Conservation (phyloP, 1,140 invertebrate species). For the Apocrypta bakeri region DNA sequence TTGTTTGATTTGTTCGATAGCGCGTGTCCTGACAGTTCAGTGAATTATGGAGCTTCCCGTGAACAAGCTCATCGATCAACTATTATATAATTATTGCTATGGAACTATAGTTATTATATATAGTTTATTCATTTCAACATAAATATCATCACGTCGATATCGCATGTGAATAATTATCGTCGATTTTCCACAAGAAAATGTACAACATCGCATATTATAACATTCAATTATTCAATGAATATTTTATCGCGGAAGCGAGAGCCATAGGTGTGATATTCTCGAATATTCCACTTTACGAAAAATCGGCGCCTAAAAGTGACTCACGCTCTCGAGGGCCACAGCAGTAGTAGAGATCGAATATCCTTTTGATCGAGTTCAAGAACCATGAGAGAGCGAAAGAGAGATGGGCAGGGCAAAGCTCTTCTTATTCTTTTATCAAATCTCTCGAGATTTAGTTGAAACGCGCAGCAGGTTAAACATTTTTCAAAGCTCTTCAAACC, state of each 20-base stretch:
- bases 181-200: too few species aligned
- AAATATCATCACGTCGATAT: too few species aligned
- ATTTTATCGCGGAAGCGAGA: too few species aligned
- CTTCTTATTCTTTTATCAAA: slow-evolving; percentile 3
- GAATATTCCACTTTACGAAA: not conserved
- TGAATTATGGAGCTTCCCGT: too few species aligned
- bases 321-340: not conserved
- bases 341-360: not conserved
- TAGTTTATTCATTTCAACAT: too few species aligned
- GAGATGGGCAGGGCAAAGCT: not conserved
- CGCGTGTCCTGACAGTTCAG: not conserved
- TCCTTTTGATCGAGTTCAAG: not conserved
- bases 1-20: too few species aligned
- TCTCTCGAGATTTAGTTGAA: not conserved
- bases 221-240: too few species aligned
- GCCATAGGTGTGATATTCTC: not conserved
- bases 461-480: slow-evolving; percentile 1
- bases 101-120: too few species aligned
- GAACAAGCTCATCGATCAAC: too few species aligned
- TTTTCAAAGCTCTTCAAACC: slow-evolving; percentile 4
- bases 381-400: not conserved
- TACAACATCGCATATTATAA: too few species aligned
- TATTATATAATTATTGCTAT: too few species aligned
- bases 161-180: too few species aligned
- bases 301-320: not conserved